Evolutionary conservation across 2,797 vertebrate genomes (phyloP).

Genomic region (Alfaro cultratus): DNA sequence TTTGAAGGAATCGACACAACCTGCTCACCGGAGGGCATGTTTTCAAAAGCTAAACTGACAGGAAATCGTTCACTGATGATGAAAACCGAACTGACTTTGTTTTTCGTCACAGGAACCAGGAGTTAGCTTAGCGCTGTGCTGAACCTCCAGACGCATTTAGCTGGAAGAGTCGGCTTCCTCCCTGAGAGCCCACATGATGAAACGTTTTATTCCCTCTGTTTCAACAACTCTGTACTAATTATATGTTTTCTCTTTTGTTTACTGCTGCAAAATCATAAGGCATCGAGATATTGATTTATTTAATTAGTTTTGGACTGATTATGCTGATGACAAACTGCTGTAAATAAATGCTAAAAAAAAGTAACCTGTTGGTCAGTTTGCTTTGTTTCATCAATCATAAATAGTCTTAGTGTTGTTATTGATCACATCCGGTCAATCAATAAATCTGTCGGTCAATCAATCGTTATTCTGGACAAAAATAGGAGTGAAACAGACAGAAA

Average conservation of each 20-base stretch:
- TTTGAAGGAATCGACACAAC: background rate
- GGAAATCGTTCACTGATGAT: background rate
- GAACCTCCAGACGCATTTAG: background rate
- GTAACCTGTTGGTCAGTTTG: slow-evolving; percentile 2
- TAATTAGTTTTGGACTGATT: background rate
- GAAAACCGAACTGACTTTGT: background rate
- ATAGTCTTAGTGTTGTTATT: too few species aligned
- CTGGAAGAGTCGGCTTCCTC: background rate
- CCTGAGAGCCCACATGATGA: background rate
- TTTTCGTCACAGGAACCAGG: background rate
- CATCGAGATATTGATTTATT: background rate
- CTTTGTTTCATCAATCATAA: slow-evolving; percentile 6
- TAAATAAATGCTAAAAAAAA: slow-evolving; percentile 56
- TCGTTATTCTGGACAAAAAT: too few species aligned
- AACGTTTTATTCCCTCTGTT: background rate
- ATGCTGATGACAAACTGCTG: slow-evolving; percentile 26
- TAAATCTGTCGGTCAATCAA: too few species aligned
- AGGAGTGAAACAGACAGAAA: background rate
- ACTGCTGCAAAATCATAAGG: background rate
- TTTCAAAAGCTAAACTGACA: background rate
- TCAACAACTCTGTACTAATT: background rate
- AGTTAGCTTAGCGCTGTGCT: background rate
- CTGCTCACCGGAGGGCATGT: background rate
- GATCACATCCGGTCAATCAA: too few species aligned
- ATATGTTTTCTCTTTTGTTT: background rate